These are phyloP conservation scores for Ptychadena robeensis DNA, from an alignment of 2,797 vertebrate species.

Conservation along the genomic window DNA sequence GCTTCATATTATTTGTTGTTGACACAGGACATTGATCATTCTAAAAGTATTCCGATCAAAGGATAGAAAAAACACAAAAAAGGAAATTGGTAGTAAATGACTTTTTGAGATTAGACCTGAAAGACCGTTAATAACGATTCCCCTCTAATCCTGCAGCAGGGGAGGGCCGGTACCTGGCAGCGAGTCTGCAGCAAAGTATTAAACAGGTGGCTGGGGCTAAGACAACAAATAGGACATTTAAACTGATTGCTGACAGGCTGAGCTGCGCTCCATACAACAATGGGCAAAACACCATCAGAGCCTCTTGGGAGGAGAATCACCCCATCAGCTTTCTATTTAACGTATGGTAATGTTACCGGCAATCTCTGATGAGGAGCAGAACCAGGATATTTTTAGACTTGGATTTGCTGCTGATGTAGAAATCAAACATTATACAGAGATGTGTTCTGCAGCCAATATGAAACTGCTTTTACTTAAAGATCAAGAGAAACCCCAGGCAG, in stretches of 20 bases:
- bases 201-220: background rate
- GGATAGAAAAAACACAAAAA: background rate
- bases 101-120: background rate
- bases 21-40: background rate
- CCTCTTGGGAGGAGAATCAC: slow-evolving; percentile 3
- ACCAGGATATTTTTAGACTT: background rate
- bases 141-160: background rate
- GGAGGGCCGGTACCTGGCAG: background rate
- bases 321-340: background rate
- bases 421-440: background rate
- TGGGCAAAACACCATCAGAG: background rate
- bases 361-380: slow-evolving; percentile 6
- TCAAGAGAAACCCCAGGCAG: background rate
- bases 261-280: background rate
- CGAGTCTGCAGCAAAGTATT: background rate
- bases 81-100: slow-evolving; percentile 28
- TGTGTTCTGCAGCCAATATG: background rate
- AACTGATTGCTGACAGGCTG: background rate
- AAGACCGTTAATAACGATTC: background rate
- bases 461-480: background rate
- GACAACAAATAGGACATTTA: slow-evolving; percentile 19
- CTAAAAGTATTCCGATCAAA: background rate
- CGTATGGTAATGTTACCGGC: slow-evolving; percentile 2
- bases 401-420: background rate
- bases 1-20: background rate